A percentile compares a stretch with the other conserved stretches of the same genome.
Conservation (phyloP, 2,888 invertebrate genomes). For the Macroteleia sp. region DNA sequence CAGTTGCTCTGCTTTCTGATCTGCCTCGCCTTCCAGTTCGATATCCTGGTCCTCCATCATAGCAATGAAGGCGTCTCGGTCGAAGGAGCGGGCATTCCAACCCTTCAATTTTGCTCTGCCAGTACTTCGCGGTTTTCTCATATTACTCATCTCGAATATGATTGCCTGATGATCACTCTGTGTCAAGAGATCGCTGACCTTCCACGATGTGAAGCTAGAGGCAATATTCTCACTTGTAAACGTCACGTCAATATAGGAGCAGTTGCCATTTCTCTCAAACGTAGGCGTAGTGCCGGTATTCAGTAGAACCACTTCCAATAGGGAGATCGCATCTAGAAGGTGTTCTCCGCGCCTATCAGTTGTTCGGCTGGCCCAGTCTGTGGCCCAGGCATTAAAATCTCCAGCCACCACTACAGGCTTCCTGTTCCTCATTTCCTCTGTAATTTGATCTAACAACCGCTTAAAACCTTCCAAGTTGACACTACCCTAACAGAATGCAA, state of each 20-base stretch:
- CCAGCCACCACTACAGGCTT: no score
- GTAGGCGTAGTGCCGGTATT: slow-evolving; percentile 1
- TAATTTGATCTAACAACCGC: no score
- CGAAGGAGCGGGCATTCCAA: slow-evolving; percentile 21
- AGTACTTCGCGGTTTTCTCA: not conserved
- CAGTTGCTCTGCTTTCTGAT: not conserved
- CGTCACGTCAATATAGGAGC: slow-evolving; percentile 3
- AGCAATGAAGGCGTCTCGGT: slow-evolving; percentile 1
- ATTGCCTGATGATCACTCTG: slow-evolving; percentile 15
- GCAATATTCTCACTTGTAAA: not conserved
- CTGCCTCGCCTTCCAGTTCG: not conserved
- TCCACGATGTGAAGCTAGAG: not conserved
- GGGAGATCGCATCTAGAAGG: not conserved
- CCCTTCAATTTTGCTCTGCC: no score
- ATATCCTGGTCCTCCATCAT: not conserved
- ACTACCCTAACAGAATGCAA: no score
- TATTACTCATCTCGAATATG: no score
- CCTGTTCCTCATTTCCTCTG: no score
- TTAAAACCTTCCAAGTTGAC: no score
- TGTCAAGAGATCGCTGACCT: not conserved
- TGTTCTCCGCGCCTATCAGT: not conserved
- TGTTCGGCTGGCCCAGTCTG: not conserved
- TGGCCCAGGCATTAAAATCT: slow-evolving; percentile 3
- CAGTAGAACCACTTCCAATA: not conserved
- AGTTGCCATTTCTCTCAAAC: not conserved